A percentile compares a stretch with the other conserved stretches of the same genome.
Conservation (phyloP, 2,797 vertebrate genomes). For the Poeciliopsis paucimaculata region DNA sequence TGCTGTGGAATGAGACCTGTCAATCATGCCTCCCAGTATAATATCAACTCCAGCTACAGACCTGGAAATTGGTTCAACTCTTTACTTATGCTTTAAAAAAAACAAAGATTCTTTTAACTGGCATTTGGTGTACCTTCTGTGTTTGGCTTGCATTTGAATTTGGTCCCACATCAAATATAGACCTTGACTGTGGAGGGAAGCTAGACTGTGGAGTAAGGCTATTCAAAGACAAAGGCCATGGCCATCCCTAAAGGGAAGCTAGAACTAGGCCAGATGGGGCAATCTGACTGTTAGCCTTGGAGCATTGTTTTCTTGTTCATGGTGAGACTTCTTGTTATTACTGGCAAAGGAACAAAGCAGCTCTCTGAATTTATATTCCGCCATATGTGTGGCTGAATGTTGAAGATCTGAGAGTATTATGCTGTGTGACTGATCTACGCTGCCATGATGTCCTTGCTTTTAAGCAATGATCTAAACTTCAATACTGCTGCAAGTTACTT, state of each 20-base stretch:
- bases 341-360: slow-evolving; percentile 54
- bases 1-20: slow-evolving; percentile 62
- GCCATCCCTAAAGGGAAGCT: slow-evolving; percentile 56
- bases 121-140: slow-evolving; percentile 43
- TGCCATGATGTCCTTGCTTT: not conserved
- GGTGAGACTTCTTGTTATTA: slow-evolving; percentile 56
- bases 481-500: not conserved
- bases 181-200: slow-evolving; percentile 50
- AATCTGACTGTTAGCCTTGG: slow-evolving; percentile 61
- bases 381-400: slow-evolving; percentile 67
- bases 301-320: slow-evolving; percentile 50
- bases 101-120: slow-evolving; percentile 41
- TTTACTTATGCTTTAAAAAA: slow-evolving; percentile 51
- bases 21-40: slow-evolving; percentile 59
- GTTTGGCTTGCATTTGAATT: slow-evolving; percentile 67
- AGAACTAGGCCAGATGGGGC: slow-evolving; percentile 79
- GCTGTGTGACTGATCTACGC: slow-evolving; percentile 10
- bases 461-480: not conserved
- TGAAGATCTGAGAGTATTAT: slow-evolving; percentile 36
- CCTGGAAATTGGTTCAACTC: slow-evolving; percentile 43
- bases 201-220: slow-evolving; percentile 50
- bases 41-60: slow-evolving; percentile 38
- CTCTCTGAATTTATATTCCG: slow-evolving; percentile 46
- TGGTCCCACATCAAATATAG: slow-evolving; percentile 70
- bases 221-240: slow-evolving; percentile 63